These are phyloP conservation scores for Gryllus longicercus DNA, from an alignment of 2,888 invertebrate genomes.

Conservation along the genomic window DNA sequence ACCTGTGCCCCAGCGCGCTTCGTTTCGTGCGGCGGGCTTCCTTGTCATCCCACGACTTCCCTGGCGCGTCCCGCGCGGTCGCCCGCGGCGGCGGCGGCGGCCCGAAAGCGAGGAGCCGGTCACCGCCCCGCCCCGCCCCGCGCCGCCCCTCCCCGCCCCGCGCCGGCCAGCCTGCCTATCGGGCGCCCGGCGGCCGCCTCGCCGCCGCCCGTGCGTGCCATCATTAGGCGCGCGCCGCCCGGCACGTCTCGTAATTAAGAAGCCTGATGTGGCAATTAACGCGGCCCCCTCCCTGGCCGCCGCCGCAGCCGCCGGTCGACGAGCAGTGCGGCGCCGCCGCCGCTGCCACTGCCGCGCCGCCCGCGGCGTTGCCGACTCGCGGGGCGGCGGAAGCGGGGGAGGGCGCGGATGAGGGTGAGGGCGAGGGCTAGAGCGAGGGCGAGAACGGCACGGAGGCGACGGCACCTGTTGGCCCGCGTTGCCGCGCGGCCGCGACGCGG, in stretches of 20 bases:
- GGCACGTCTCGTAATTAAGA: background rate
- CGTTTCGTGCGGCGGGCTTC: too few relatives aligned
- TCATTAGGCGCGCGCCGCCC: slow-evolving; percentile 17
- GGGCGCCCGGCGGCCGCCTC: background rate
- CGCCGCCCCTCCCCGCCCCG: background rate
- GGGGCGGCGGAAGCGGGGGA: background rate
- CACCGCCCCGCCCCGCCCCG: background rate
- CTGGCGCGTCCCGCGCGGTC: too few relatives aligned
- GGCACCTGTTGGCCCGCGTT: background rate
- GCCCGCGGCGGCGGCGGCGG: too few relatives aligned
- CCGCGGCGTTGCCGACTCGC: slow-evolving; percentile 6
- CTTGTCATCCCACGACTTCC: too few relatives aligned
- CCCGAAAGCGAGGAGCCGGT: too few relatives aligned
- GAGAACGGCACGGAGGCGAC: background rate
- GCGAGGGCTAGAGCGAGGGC: too few relatives aligned
- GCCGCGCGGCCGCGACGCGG: too few relatives aligned
- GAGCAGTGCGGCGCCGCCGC: background rate
- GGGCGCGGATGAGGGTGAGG: background rate
- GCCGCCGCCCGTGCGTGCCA: slow-evolving; percentile 17
- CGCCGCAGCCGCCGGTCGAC: background rate
- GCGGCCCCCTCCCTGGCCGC: background rate
- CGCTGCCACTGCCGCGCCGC: background rate
- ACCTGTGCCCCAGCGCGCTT: too few relatives aligned
- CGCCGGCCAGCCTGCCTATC: background rate
- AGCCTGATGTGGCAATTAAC: slow-evolving; percentile 17